Evolutionary conservation across 2,888 invertebrate species (phyloP).

Genomic region (Cremastobaeus sp.): DNA sequence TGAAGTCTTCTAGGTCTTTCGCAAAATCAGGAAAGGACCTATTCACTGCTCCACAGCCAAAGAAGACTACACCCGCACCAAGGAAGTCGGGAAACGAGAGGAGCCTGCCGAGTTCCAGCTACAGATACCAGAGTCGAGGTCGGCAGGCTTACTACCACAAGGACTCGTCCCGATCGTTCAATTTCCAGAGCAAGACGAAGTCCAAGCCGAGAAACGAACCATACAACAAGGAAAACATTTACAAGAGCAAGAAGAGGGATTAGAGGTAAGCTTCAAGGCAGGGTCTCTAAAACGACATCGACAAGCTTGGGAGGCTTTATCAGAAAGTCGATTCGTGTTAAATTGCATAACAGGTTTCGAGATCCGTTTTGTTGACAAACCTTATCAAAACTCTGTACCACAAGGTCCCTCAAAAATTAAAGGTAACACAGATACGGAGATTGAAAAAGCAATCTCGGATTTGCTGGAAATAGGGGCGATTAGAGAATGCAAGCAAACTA

Average conservation of each 20-base stretch:
- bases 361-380: not conserved
- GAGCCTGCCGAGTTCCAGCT: slow-evolving; percentile 12
- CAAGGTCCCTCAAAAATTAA: not conserved
- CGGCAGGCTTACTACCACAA: slow-evolving; percentile 21
- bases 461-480: slow-evolving; percentile 18
- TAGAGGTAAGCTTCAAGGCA: slow-evolving; percentile 7
- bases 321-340: slow-evolving; percentile 16
- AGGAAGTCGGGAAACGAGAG: slow-evolving; percentile 37
- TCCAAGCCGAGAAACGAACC: not conserved
- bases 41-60: not conserved
- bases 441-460: too few species aligned
- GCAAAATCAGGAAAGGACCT: slow-evolving; percentile 32
- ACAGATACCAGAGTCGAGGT: slow-evolving; percentile 9
- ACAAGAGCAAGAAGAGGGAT: not conserved
- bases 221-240: not conserved
- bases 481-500: not conserved
- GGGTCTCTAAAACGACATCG: not conserved
- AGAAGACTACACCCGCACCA: not conserved
- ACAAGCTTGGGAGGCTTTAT: not conserved
- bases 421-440: not conserved
- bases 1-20: slow-evolving; percentile 39
- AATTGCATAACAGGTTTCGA: slow-evolving; percentile 8
- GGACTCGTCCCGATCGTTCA: not conserved
- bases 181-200: slow-evolving; percentile 2
- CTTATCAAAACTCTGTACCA: not conserved